A percentile compares a stretch with the other conserved stretches of the same genome.
Conservation (phyloP, 2,888 invertebrate genomes). For the Ectemnius lituratus region DNA sequence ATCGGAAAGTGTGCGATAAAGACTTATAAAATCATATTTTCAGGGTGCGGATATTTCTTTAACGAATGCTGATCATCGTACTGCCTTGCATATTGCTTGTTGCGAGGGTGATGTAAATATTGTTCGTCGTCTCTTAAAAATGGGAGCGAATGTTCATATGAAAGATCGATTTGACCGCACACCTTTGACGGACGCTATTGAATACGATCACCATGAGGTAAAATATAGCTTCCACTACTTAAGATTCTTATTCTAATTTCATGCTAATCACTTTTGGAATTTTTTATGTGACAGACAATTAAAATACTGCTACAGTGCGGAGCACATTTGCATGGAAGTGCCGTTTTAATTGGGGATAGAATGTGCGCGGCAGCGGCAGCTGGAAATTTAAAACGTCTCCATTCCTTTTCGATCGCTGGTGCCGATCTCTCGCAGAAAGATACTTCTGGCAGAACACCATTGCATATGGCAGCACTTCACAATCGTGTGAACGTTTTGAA, state of each 20-base stretch:
- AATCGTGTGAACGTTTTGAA: conserved; percentile 79
- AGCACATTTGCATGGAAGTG: conserved; percentile 83
- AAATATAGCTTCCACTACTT: background rate
- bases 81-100: conserved; percentile 90
- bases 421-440: conserved; percentile 83
- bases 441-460: conserved; percentile 82
- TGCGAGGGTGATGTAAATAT: conserved; percentile 84
- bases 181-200: conserved; percentile 85
- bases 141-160: conserved; percentile 90
- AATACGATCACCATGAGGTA: conserved; percentile 81
- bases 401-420: conserved; percentile 83
- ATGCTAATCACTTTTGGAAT: too few species aligned
- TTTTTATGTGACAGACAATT: conserved; percentile 78
- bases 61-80: conserved; percentile 86
- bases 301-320: conserved; percentile 85
- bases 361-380: conserved; percentile 84
- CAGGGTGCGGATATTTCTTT: conserved; percentile 87
- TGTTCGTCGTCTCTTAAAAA: conserved; percentile 86
- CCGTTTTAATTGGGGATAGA: conserved; percentile 82
- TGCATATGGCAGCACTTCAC: conserved; percentile 85
- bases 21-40: background rate
- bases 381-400: conserved; percentile 81
- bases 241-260: background rate
- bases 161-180: conserved; percentile 86
- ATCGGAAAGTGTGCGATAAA: background rate